Evolutionary conservation across 2,888 invertebrate species (phyloP), one percentile per base, ranked within the genome.

Genomic region (Drosophila longiperda): DNA sequence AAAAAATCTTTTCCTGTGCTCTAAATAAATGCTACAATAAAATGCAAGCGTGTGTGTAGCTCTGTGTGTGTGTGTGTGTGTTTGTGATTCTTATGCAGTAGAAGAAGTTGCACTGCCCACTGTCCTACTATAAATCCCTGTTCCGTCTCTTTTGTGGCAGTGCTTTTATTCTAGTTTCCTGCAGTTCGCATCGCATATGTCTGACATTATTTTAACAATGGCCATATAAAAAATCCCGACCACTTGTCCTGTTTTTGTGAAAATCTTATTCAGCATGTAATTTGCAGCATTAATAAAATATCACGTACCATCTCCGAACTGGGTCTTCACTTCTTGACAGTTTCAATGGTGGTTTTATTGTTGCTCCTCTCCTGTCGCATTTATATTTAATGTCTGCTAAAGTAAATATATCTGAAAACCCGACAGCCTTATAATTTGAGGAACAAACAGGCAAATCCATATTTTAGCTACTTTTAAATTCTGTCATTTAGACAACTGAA

Each of bases 231-330:
- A 4, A 29, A 6, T 5, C 29, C 55, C 29, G 8, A 29, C 34
- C 11, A 50, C 59, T 59, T 66, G 36, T 42, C 48, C 36, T 38
- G 48, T 29, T 62, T 62, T 69, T 40, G 72, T 66, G 72, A 34
- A 60, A 58, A 75, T 69, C 71, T 87, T 87, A 79, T 82, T 74
- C 60, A 65, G 69, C 59, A 59, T 36, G 40, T 73, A 73, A 78
- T 73, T 80, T 66, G 67, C 64, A 63, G 64, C 74, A 83, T 85
- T 83, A 80, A 89, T 80, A 90, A 80, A 77, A 83, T 52, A 88
- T 86, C 75, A 75, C 67, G 71, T 73, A 78, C 68, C 40, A 63
- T 26, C 53, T 73, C 45, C 26, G 20, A 26, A 36, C 5, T 23
- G n/a, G 20, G n/a, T 32, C 36, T 69, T 36, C 45, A 52, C 50